Evolutionary conservation across 2,797 vertebrate genomes (phyloP).

Genomic region (Cottoperca gobio): DNA sequence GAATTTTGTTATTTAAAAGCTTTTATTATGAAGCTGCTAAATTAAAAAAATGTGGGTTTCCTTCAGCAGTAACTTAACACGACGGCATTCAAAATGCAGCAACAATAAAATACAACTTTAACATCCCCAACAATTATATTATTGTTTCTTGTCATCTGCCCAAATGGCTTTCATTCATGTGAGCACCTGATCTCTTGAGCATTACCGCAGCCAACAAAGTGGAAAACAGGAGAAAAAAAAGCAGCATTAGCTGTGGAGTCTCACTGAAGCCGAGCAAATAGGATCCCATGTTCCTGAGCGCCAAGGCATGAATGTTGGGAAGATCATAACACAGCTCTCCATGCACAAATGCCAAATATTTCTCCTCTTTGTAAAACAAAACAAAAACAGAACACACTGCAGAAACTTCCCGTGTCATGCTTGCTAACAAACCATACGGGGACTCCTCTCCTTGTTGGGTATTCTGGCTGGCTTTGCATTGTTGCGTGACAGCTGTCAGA

Average conservation of each 20-base stretch:
- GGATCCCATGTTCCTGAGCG: slow-evolving; percentile 66
- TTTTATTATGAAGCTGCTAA: too few species aligned
- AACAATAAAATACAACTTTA: slow-evolving; percentile 16
- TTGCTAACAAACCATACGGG: slow-evolving; percentile 55
- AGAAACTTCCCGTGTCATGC: slow-evolving; percentile 51
- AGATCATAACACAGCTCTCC: slow-evolving; percentile 68
- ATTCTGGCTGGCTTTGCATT: slow-evolving; percentile 18
- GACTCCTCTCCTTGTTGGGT: slow-evolving; percentile 13
- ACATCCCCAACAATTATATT: slow-evolving; percentile 43
- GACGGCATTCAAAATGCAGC: slow-evolving; percentile 6
- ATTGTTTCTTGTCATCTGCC: slow-evolving; percentile 42
- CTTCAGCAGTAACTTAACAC: too few species aligned
- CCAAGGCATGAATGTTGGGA: slow-evolving; percentile 61
- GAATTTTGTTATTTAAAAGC: too few species aligned
- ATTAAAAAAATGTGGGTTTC: too few species aligned
- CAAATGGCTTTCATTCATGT: slow-evolving; percentile 48
- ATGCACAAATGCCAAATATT: slow-evolving; percentile 72
- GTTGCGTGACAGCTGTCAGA: slow-evolving; percentile 41
- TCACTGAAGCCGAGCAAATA: slow-evolving; percentile 73
- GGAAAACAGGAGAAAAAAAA: slow-evolving; percentile 41
- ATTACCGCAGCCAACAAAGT: slow-evolving; percentile 56
- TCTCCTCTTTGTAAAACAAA: slow-evolving; percentile 67
- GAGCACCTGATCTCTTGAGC: slow-evolving; percentile 55
- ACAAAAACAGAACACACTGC: too few species aligned
- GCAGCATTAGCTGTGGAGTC: slow-evolving; percentile 47